Evolutionary conservation across 2,797 vertebrate genomes (phyloP).

Genomic region (Leptodactylus fallax): DNA sequence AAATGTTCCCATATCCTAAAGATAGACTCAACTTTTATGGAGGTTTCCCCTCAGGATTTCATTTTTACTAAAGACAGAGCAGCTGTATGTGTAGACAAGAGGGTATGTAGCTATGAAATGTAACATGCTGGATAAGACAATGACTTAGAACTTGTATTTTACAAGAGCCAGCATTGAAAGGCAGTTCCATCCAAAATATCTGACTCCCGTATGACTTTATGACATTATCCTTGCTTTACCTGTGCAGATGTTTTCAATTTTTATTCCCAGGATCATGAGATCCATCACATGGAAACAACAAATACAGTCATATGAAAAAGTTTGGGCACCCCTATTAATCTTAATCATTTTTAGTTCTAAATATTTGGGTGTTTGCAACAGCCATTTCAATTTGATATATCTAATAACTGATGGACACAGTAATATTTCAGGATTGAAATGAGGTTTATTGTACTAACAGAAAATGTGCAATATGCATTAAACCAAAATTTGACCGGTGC

Average conservation of each 20-base stretch:
- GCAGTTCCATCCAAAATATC: background rate
- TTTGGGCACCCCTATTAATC: too few relatives aligned
- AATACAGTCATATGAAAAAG: too few relatives aligned
- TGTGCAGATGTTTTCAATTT: slow-evolving; percentile 1
- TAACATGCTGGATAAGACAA: slow-evolving; percentile 6
- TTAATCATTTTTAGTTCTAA: too few relatives aligned
- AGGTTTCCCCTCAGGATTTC: background rate
- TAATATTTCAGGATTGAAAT: too few relatives aligned
- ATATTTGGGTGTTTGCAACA: too few relatives aligned
- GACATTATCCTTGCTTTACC: slow-evolving; percentile 2
- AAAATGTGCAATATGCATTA: too few relatives aligned
- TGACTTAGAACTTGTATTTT: background rate
- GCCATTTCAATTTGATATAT: too few relatives aligned
- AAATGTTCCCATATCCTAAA: slow-evolving; percentile 10
- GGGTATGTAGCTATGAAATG: background rate
- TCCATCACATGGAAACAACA: too few relatives aligned
- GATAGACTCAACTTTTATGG: background rate
- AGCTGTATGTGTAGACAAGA: background rate
- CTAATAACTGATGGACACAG: too few relatives aligned
- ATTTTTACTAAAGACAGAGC: background rate
- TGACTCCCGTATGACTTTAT: background rate
- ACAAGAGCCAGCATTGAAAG: background rate
- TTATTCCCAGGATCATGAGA: background rate
- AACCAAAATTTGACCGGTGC: too few relatives aligned
- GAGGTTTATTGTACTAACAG: too few relatives aligned